Evolutionary conservation across 2,888 invertebrate species (phyloP).

Genomic region (Bellardia pandia): DNA sequence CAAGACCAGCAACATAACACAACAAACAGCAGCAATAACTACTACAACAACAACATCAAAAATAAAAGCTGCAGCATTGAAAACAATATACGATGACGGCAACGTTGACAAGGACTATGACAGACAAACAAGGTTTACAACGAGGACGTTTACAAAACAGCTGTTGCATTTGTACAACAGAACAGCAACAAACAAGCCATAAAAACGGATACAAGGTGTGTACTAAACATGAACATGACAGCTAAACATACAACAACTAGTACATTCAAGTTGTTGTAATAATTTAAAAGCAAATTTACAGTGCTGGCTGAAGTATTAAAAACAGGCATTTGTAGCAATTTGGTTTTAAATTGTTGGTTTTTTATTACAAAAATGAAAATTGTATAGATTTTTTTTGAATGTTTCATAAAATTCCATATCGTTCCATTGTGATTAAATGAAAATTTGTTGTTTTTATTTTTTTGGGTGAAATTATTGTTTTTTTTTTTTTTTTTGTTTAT

Average conservation of each 20-base stretch:
- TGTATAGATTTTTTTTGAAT: no score
- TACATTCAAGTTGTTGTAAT: conserved; percentile 8
- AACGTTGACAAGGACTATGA: conserved; percentile 15
- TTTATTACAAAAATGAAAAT: no score
- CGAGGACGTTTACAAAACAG: conserved; percentile 26
- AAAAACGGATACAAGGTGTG: conserved; percentile 48
- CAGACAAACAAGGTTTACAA: not conserved
- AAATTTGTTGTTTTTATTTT: no score
- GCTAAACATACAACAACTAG: conserved; percentile 5
- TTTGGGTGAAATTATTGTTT: no score
- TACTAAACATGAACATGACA: conserved; percentile 33
- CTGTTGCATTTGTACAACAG: conserved; percentile 28
- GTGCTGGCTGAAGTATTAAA: not conserved
- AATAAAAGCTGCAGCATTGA: conserved; percentile 31
- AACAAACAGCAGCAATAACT: conserved; percentile 4
- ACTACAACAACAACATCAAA: conserved; percentile 22
- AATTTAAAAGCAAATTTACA: conserved; percentile 46
- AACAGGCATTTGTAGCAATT: no score
- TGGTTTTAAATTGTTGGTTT: no score
- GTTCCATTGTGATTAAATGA: no score
- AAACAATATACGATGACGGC: conserved; percentile 24
- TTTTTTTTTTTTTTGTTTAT: no score
- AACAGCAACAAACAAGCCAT: not conserved
- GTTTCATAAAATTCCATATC: no score
- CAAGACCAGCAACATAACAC: conserved; percentile 5